Conservation (phyloP, 2,113 vertebrate genomes). For the Cheilinus undulatus region DNA sequence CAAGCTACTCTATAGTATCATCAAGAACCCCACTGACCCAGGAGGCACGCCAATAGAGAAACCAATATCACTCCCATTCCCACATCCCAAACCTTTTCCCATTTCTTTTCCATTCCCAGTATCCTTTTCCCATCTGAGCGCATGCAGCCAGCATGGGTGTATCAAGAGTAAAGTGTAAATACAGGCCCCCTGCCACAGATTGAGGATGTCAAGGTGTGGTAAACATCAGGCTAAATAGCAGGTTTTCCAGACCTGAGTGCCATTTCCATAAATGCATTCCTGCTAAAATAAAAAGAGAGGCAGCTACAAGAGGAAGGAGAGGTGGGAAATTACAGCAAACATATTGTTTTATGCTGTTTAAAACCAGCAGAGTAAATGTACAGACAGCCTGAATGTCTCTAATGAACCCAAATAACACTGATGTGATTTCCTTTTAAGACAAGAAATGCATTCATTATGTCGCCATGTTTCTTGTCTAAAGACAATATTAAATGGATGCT, state of each 20-base stretch:
- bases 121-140: slow-evolving; percentile 74
- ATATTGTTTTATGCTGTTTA: slow-evolving; percentile 8
- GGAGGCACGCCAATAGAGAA: slow-evolving; percentile 81
- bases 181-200: slow-evolving; percentile 79
- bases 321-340: slow-evolving; percentile 12
- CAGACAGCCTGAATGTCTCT: slow-evolving; percentile 37
- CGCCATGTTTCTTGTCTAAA: slow-evolving; percentile 30
- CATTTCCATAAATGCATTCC: slow-evolving; percentile 84
- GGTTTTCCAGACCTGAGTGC: slow-evolving; percentile 75
- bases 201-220: slow-evolving; percentile 78
- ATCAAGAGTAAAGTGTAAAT: slow-evolving; percentile 80
- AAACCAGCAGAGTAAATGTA: slow-evolving; percentile 19
- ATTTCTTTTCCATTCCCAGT: slow-evolving; percentile 66
- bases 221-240: slow-evolving; percentile 86
- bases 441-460: slow-evolving; percentile 35
- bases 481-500: slow-evolving; percentile 60
- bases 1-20: slow-evolving; percentile 74
- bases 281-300: slow-evolving; percentile 82
- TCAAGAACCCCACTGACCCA: slow-evolving; percentile 75
- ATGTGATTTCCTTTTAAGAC: slow-evolving; percentile 30
- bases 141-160: slow-evolving; percentile 79
- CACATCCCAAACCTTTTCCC: slow-evolving; percentile 61
- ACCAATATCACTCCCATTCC: slow-evolving; percentile 81
- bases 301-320: slow-evolving; percentile 38
- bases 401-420: slow-evolving; percentile 27